Conservation (phyloP, 2,797 vertebrate species). For the Fringilla coelebs region DNA sequence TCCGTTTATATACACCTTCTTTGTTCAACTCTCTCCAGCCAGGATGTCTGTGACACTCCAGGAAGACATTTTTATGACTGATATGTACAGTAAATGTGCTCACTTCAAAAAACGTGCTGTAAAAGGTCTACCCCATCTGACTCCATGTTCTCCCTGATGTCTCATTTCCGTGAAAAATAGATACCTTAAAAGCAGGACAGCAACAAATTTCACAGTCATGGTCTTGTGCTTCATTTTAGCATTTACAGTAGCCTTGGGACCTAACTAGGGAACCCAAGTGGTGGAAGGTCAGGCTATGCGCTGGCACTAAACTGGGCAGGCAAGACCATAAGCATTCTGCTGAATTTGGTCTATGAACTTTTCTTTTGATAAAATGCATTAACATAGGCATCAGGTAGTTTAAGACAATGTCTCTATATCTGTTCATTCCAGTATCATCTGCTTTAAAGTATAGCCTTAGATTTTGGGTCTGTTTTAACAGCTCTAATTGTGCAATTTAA, state of each 20-base stretch:
- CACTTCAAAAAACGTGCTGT: background rate
- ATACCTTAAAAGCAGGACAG: slow-evolving; percentile 14
- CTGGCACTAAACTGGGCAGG: background rate
- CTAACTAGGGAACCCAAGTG: background rate
- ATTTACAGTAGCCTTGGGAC: background rate
- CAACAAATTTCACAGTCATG: slow-evolving; percentile 1
- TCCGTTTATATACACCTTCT: background rate
- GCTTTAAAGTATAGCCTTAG: background rate
- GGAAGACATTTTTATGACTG: background rate
- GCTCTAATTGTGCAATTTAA: background rate
- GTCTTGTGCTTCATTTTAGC: slow-evolving; percentile 27
- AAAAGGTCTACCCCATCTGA: background rate
- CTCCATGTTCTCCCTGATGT: background rate
- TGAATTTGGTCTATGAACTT: background rate
- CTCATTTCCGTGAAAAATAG: background rate
- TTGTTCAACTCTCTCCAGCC: background rate
- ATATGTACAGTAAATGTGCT: background rate
- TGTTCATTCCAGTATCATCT: background rate
- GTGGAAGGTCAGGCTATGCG: background rate
- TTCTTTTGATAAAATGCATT: background rate
- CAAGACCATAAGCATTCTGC: background rate
- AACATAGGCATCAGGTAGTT: background rate
- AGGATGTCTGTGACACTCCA: background rate
- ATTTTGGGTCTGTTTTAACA: background rate
- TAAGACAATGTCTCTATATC: background rate